Base-by-base conservation (phyloP, 2,888 invertebrate species). In the Hypselothyrea guttata region DNA sequence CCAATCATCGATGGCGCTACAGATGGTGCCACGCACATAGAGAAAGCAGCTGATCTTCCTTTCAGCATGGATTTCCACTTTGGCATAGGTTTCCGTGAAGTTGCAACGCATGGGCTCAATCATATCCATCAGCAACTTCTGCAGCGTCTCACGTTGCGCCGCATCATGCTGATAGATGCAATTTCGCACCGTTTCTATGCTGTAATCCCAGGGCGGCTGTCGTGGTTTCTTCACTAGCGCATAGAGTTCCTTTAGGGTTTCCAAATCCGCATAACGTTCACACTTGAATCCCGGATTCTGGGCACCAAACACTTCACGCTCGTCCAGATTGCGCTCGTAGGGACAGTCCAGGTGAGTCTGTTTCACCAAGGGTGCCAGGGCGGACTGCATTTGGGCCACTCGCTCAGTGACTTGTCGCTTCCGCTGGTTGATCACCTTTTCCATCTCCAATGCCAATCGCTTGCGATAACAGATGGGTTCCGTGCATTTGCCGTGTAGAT, bases 1-100 rank as follows among this genome's bases (percentile, higher is more conserved):
- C 86, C 86, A 87, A 2, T 84, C 78, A 37, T 87, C 86, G 22
- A 87, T 71, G 13, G 61, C 42, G 8, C 72, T 71, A n/a, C 61
- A 59, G 16, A 87, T 53, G 7, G 75, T 65, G 8, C 87, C 87
- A 0, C 75, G 71, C n/a, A 86, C 84, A 59, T 76, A 86, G 1
- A 87, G 47, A 2, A 72, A 68, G 7, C 86, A 57, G 0, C 73
- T 34, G 0, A 72, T 82, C 8, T 78, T 51, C 35, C 61, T 75
- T 33, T 84, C 73, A 2, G 53, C 28, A 34, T 60, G 68, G 0
- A 62, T 34, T 1, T 62, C 51, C 2, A 59, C 8, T 8, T 57
- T 65, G 1, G 16, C 8, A 4, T 73, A 69, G 1, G 59, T 13
- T 1, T 76, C 72, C 4, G 41, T 9, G 0, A 49, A n/a, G 12